Percentiles rank a stretch among this genome's conserved stretches.
phyloP scores from a whole-genome alignment of 2,113 vertebrate genomes.

The Phalacrocorax aristotelis region DNA sequence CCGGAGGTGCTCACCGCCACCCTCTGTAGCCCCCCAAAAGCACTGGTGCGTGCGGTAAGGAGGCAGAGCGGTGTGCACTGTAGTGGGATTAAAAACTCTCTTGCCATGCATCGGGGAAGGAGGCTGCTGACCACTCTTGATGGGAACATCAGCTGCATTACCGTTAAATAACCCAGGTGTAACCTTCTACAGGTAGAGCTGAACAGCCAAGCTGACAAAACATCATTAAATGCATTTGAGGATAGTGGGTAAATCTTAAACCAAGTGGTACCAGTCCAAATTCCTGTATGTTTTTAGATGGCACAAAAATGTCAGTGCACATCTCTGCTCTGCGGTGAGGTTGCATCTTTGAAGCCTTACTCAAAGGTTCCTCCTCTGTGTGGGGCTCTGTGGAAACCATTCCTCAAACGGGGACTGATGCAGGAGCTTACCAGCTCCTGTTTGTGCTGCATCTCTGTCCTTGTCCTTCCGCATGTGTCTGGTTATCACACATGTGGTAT shows the following conservation, averaged over 20 bases:
- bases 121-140: not conserved
- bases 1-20: accelerated
- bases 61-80: not conserved
- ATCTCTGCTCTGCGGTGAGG: not conserved
- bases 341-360: not conserved
- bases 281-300: not conserved
- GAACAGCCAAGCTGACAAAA: not conserved
- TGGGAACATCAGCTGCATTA: not conserved
- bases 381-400: not conserved
- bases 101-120: no score
- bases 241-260: not conserved
- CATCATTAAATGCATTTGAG: not conserved
- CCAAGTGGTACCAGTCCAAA: not conserved
- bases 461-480: not conserved
- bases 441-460: not conserved
- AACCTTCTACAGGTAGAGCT: not conserved
- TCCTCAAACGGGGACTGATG: not conserved
- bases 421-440: not conserved
- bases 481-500: not conserved
- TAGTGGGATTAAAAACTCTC: not conserved
- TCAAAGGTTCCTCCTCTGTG: not conserved
- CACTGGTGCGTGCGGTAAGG: not conserved
- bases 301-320: not conserved
- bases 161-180: no score
- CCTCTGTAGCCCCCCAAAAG: not conserved